A percentile compares a stretch with the other conserved stretches of the same genome.
Conservation (phyloP, 2,888 invertebrate genomes). For the Oasisia sp. region DNA sequence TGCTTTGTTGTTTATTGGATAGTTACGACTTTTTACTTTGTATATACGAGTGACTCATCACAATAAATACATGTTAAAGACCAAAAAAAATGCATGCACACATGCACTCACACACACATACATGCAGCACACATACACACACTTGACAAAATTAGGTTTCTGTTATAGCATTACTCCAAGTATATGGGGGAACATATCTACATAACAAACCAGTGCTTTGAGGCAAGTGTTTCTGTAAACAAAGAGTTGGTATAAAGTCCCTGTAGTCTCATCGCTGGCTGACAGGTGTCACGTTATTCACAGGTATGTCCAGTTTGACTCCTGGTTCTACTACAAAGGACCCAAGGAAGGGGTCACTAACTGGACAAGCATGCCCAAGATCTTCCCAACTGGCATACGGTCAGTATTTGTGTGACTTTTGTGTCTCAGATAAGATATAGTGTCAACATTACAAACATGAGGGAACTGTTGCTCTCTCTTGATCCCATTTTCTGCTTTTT, state of each 20-base stretch:
- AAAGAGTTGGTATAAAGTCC: neutral
- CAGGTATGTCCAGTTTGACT: conserved; percentile 49
- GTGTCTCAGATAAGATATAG: neutral
- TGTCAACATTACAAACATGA: neutral
- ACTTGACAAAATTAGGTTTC: no score
- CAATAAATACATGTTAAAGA: no score
- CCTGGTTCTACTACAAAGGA: conserved; percentile 50
- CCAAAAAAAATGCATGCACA: no score
- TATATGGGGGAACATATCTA: neutral
- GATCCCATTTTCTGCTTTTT: no score
- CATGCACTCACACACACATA: no score
- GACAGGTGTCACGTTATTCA: neutral
- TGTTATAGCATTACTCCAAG: neutral
- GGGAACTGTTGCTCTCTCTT: no score
- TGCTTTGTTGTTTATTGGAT: no score
- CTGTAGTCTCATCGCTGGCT: neutral
- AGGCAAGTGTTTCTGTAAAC: neutral
- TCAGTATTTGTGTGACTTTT: conserved; percentile 25
- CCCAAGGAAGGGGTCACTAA: conserved; percentile 40
- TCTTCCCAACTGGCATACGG: conserved; percentile 47
- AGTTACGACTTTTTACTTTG: no score
- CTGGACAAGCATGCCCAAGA: conserved; percentile 41
- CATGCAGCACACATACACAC: no score
- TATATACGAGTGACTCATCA: no score
- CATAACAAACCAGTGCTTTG: neutral